These are phyloP conservation scores for Phragmatobia fuliginosa DNA, from an alignment of 2,888 invertebrate genomes.

Conservation along the genomic window DNA sequence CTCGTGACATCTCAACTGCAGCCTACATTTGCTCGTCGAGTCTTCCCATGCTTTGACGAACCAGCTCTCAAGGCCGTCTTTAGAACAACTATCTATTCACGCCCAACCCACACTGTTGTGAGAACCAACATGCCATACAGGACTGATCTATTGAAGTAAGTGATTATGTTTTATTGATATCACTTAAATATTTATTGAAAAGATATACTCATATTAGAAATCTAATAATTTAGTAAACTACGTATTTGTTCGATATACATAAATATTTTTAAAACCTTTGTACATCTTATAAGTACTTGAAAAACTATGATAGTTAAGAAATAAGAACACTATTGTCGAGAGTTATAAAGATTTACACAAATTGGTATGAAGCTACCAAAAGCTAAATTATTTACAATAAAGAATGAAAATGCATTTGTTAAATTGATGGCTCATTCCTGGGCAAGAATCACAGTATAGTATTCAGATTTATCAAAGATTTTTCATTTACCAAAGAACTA, in stretches of 20 bases:
- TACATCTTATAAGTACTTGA: too few species aligned
- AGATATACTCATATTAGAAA: not conserved
- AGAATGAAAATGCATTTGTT: too few species aligned
- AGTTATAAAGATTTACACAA: not conserved
- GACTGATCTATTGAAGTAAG: slow-evolving; percentile 65
- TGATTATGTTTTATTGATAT: not conserved
- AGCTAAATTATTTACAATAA: too few species aligned
- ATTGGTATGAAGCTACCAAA: not conserved
- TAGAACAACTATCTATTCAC: slow-evolving; percentile 87
- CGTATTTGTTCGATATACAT: not conserved
- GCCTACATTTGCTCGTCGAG: slow-evolving; percentile 88
- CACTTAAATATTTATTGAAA: not conserved
- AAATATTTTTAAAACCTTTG: too few species aligned
- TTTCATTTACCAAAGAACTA: not conserved
- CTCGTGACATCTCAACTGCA: slow-evolving; percentile 90
- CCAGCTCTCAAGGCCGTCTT: slow-evolving; percentile 90
- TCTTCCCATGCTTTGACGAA: slow-evolving; percentile 93
- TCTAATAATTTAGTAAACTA: not conserved
- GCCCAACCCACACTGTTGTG: slow-evolving; percentile 66
- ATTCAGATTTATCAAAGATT: too few species aligned
- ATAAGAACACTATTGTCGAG: not conserved
- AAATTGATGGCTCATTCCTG: not conserved
- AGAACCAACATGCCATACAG: slow-evolving; percentile 75
- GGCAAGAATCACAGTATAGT: not conserved
- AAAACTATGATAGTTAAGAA: not conserved